A percentile compares a stretch with the other conserved stretches of the same genome.
phyloP scores from a whole-genome alignment of 2,888 invertebrate species.

The Apoda limacodes region DNA sequence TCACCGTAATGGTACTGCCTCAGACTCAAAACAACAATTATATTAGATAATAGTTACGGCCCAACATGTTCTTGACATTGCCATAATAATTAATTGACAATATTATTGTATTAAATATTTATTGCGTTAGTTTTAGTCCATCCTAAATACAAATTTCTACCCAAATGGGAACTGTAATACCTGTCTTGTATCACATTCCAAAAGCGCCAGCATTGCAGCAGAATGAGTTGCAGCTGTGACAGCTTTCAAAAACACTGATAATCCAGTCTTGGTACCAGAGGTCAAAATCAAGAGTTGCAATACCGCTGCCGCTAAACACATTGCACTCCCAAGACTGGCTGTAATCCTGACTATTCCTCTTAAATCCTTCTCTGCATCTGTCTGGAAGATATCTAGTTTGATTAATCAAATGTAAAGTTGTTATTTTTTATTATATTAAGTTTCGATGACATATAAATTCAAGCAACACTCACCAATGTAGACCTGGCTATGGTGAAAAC shows the following conservation, averaged over 20 bases:
- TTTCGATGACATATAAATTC: background rate
- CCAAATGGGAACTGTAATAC: too few species aligned
- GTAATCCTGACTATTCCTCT: conserved; percentile 51
- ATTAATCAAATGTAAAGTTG: too few species aligned
- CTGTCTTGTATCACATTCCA: conserved; percentile 53
- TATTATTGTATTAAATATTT: too few species aligned
- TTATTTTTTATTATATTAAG: background rate
- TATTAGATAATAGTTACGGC: too few species aligned
- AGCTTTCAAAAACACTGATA: conserved; percentile 44
- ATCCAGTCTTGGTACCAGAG: conserved; percentile 32
- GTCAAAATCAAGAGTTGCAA: conserved; percentile 43
- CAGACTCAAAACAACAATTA: too few species aligned
- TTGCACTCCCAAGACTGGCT: conserved; percentile 46
- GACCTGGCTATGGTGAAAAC: conserved; percentile 48
- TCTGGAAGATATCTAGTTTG: conserved; percentile 26
- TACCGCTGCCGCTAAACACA: conserved; percentile 49
- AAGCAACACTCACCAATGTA: conserved; percentile 37
- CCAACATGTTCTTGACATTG: too few species aligned
- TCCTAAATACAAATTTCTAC: too few species aligned
- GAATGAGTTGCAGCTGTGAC: conserved; percentile 52
- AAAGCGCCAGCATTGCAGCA: conserved; percentile 43
- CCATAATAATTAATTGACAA: conserved; percentile 1
- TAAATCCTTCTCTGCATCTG: conserved; percentile 50
- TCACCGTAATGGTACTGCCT: too few species aligned
- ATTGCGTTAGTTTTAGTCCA: too few species aligned